These are phyloP conservation scores for Chiropotes sagulatus DNA, from an alignment of 2,797 vertebrate genomes.

Conservation along the genomic window DNA sequence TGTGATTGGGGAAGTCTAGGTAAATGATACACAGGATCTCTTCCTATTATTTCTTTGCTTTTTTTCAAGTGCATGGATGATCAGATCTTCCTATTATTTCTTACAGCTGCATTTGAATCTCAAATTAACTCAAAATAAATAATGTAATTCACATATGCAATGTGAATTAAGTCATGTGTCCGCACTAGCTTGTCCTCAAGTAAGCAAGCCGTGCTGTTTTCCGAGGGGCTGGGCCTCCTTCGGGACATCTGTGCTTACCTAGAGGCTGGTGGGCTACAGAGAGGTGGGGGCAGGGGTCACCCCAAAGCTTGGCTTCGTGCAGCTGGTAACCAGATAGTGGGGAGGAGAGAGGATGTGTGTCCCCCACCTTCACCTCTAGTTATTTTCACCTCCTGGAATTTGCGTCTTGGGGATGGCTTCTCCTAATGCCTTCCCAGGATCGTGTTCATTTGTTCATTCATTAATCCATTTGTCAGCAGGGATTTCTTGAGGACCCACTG, in stretches of 20 bases:
- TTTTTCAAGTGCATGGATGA: too few species aligned
- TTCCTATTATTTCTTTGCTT: background rate
- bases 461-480: background rate
- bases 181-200: conserved; percentile 73
- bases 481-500: background rate
- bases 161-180: conserved; percentile 57
- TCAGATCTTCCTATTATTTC: background rate
- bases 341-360: background rate
- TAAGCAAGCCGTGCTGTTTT: conserved; percentile 72
- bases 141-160: background rate
- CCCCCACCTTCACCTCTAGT: background rate
- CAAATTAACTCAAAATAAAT: background rate
- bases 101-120: background rate
- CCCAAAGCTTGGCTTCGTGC: background rate
- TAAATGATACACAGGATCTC: background rate
- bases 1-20: background rate
- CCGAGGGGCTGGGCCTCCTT: background rate
- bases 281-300: background rate
- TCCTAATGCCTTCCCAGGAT: background rate
- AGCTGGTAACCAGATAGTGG: fast-evolving
- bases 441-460: background rate
- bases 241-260: conserved; percentile 35
- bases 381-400: background rate
- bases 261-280: conserved; percentile 53
- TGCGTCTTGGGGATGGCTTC: too few species aligned